Base-by-base conservation (phyloP, 2,797 vertebrate genomes). In the Notolabrus celidotus region DNA sequence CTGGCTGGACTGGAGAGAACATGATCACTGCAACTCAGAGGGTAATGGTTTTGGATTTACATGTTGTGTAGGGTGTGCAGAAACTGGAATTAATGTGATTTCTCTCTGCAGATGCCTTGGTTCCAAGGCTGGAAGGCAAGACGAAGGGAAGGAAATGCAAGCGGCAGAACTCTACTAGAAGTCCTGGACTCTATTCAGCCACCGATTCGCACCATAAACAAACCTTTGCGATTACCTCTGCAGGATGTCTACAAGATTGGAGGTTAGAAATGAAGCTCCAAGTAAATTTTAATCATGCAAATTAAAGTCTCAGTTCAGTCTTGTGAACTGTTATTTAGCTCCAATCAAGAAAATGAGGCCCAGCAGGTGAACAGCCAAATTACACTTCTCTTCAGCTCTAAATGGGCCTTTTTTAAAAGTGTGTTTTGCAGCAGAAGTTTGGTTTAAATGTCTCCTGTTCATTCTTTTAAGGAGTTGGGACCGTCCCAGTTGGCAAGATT, bases 241-340 rank as follows among this genome's bases (percentile, higher is more conserved):
- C 95, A 95, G 77, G 95, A 95, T 27, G 95, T 95, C 68, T 95
- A 95, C 82, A 95, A 95, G 74, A 95, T 95, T 31, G 94, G 94
- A 76, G 95, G 94, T 92, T 3, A 17, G 64, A 16, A 12, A 16
- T 17, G 0, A 1, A 31, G 10, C 46, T 27, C 47, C 42, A 17
- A 17, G 3, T 10, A 43, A 0, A 42, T 3, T 54, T 45, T 49
- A 29, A 45, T 31, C 16, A 5, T 42, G 43, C 10, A 2, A n/a
- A 3, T 54, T 29, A 23, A 11, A 27, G 6, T 41, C 1, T 34
- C 50, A 17, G 22, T 10, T 10, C 0, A 7, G 38, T 29, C 11
- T 15, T 51, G 14, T 51, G 25, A 49, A 17, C 6, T 29, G 16
- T n/a, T 43, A 10, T 49, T 29, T 27, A 1, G 14, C 15, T 55